Conservation (phyloP, 2,113 vertebrate species). For the Xenus cinereus region DNA sequence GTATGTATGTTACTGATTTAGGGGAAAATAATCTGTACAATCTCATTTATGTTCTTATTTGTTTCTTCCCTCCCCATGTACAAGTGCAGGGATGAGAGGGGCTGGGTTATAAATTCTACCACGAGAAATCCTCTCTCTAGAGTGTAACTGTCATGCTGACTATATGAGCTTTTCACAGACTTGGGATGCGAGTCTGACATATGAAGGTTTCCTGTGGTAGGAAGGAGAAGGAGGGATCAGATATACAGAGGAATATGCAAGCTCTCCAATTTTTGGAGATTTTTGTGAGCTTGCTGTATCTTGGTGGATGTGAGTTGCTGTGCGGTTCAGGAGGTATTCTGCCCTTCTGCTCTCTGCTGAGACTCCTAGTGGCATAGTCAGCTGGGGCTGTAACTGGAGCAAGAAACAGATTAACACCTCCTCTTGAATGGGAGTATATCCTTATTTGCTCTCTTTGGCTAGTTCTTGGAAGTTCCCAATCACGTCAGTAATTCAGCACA, state of each 20-base stretch:
- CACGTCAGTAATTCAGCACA: neutral
- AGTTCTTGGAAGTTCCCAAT: neutral
- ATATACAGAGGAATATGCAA: neutral
- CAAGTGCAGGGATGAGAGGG: neutral
- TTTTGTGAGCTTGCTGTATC: neutral
- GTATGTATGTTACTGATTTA: neutral
- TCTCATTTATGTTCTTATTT: neutral
- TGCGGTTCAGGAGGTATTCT: neutral
- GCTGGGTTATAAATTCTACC: neutral
- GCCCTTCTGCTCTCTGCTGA: neutral
- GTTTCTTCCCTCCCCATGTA: neutral
- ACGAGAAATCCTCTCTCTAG: neutral
- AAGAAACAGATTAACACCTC: neutral
- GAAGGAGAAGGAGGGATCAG: neutral
- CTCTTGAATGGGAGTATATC: neutral
- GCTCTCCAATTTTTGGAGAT: neutral
- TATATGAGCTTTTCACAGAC: neutral
- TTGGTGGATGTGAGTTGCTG: neutral
- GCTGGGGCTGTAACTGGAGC: neutral
- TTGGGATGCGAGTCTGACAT: rapidly evolving
- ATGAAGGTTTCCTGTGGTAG: neutral
- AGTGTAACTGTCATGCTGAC: neutral
- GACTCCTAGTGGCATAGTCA: neutral
- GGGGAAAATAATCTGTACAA: neutral
- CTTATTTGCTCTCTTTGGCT: neutral